A percentile compares a stretch with the other conserved stretches of the same genome.
Evolutionary conservation across 2,888 invertebrate genomes (phyloP).

Genomic region (Parapristionchus giblindavisi): DNA sequence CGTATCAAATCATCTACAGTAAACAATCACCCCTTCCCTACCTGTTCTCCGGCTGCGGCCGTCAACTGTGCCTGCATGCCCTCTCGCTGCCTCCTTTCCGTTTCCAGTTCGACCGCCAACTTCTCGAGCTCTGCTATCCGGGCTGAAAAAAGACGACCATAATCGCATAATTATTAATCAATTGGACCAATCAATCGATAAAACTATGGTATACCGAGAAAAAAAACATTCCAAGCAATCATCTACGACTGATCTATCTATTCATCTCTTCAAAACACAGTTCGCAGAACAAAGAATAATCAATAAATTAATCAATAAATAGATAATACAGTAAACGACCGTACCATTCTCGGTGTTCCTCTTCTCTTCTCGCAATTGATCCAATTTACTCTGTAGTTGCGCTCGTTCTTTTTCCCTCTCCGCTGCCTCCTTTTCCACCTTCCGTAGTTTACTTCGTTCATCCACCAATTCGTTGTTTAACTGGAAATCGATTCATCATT

Average conservation of each 20-base stretch:
- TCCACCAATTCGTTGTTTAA: slow-evolving; percentile 77
- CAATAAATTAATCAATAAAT: no score
- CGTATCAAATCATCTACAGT: slow-evolving; percentile 3
- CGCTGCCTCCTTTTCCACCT: slow-evolving; percentile 51
- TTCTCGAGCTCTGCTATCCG: slow-evolving; percentile 32
- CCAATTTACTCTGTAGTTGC: slow-evolving; percentile 44
- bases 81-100: slow-evolving; percentile 43
- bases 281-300: no score
- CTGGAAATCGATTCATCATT: no score
- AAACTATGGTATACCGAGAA: no score
- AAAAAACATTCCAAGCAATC: no score
- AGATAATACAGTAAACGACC: no score
- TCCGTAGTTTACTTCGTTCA: slow-evolving; percentile 86
- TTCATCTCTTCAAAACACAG: no score
- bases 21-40: slow-evolving; percentile 23
- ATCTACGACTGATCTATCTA: no score
- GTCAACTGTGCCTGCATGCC: slow-evolving; percentile 37
- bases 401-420: slow-evolving; percentile 79
- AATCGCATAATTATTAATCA: no score
- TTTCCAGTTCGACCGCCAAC: slow-evolving; percentile 42
- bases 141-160: background rate
- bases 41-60: slow-evolving; percentile 38
- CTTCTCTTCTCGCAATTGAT: slow-evolving; percentile 44
- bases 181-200: no score
- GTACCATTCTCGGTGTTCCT: slow-evolving; percentile 39